Evolutionary conservation across 2,888 invertebrate species (phyloP), one percentile per base, ranked within the genome.

Genomic region (Danaus chrysippus): DNA sequence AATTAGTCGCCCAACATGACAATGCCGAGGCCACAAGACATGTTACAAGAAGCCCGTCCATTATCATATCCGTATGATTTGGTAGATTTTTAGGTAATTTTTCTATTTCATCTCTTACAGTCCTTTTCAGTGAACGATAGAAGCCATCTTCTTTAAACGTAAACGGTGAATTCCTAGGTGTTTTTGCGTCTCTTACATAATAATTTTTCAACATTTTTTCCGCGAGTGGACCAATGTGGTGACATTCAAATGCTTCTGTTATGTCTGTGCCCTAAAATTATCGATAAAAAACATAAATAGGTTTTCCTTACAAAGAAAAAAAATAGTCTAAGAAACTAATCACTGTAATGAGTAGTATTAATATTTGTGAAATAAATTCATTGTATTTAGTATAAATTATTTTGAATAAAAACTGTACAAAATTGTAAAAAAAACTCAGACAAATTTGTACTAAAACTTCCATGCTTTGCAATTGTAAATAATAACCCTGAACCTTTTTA

Each of bases 131-230:
- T 0, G 94, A 94, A 65, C 86, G 91, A 73, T 94, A 97, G 77
- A 96, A 96, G 0, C 95, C 96, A 72, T 95, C 91, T 1, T 94
- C 92, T 58, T 94, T 83, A 72, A 96, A 94, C 0, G 95, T 96
- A 65, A 95, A 93, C 0, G 95, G 95, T 0, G 95, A 93, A 74
- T 93, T 94, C 70, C 96, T 90, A 0, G 93, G 92, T 0, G 89
- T 85, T 42, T 78, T 83, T 0, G 95, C 95, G 12, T 94, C 91
- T 13, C 92, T 89, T 0, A 95, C 88, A 74, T 92, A 94, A 76
- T 92, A 96, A 73, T 94, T 94, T 11, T 90, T 84, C 6, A 96
- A 78, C 59, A 95, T 76, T 67, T 92, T 91, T 64, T 92, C 90
- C 0, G 95, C 93, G 0, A 83, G 81, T 0, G 86, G 79, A 12